A percentile compares a stretch with the other conserved stretches of the same genome.
Conservation (phyloP, 2,113 vertebrate genomes). For the Cheilinus undulatus region DNA sequence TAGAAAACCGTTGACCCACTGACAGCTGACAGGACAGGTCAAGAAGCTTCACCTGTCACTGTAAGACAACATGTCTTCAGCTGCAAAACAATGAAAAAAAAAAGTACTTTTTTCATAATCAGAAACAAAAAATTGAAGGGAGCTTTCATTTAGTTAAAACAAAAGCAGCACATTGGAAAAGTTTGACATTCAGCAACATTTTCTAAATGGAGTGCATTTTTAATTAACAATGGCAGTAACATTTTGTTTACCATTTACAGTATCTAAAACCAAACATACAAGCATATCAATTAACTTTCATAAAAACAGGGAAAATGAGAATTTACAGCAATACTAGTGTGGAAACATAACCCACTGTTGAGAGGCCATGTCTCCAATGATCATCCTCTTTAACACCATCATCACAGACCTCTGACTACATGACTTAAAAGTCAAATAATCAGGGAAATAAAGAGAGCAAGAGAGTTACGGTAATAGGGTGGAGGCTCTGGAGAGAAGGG, state of each 20-base stretch:
- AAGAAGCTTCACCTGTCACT: too few species aligned
- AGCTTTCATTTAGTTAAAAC: too few species aligned
- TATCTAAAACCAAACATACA: not conserved
- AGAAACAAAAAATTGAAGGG: too few species aligned
- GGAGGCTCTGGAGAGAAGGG: constrained; percentile 8
- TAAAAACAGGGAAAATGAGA: not conserved
- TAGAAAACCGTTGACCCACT: too few species aligned
- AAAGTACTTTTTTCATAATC: too few species aligned
- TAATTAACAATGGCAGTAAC: not conserved
- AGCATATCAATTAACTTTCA: not conserved
- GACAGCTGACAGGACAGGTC: too few species aligned
- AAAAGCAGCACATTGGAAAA: too few species aligned
- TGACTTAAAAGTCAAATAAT: constrained; percentile 20
- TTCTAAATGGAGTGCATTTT: not conserved
- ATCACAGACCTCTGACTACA: constrained; percentile 34
- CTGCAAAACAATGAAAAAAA: too few species aligned
- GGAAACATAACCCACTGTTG: not conserved
- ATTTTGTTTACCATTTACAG: not conserved
- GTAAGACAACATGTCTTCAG: too few species aligned
- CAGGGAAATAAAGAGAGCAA: not conserved
- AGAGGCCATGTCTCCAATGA: constrained; percentile 45
- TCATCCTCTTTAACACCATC: constrained; percentile 51
- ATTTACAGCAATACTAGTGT: not conserved
- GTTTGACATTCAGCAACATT: not conserved
- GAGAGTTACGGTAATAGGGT: constrained; percentile 13